Evolutionary conservation across 2,797 vertebrate genomes (phyloP).

Genomic region (Eulemur albifrons): DNA sequence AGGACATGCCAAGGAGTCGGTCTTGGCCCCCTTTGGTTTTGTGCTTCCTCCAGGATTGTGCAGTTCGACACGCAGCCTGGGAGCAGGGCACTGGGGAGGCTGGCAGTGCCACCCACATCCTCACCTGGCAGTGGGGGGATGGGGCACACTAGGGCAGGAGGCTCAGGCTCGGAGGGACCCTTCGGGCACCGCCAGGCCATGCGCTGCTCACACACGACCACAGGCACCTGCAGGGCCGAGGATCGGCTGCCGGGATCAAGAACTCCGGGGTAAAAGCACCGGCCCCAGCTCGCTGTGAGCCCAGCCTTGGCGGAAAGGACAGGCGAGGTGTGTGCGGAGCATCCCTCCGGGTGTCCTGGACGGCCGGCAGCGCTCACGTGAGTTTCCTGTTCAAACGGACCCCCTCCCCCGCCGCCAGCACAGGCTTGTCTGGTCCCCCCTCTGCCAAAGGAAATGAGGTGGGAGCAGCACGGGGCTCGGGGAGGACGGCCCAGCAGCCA

Average conservation of each 20-base stretch:
- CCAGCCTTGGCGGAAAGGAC: no score
- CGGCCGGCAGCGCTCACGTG: background rate
- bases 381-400: background rate
- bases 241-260: background rate
- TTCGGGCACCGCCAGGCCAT: background rate
- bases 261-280: background rate
- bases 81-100: background rate
- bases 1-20: accelerated
- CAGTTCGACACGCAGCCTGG: no score
- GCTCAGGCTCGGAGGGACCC: no score
- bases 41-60: background rate
- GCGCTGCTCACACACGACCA: background rate
- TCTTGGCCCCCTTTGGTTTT: no score
- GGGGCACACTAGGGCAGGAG: accelerated
- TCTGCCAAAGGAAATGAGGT: background rate
- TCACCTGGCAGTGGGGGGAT: no score
- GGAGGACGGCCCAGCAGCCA: background rate
- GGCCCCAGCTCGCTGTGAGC: background rate
- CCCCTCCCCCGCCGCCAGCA: background rate
- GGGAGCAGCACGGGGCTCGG: background rate
- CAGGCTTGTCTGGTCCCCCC: background rate
- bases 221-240: no score
- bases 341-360: background rate
- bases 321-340: no score
- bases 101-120: background rate